phyloP scores from a whole-genome alignment of 2,113 vertebrate species.

The Pseudopipra pipra region DNA sequence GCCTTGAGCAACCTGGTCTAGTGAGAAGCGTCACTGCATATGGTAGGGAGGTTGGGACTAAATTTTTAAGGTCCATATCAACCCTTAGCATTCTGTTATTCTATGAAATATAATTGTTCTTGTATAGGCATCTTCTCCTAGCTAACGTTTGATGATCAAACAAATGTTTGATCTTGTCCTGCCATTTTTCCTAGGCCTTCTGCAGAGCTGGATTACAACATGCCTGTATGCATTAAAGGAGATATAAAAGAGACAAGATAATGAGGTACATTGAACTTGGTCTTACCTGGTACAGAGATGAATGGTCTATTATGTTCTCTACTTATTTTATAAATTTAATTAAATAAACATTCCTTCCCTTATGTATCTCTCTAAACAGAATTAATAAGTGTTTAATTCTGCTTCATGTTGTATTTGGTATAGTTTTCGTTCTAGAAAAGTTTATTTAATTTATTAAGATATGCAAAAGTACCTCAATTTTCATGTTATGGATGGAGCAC shows the following conservation, averaged over 20 bases:
- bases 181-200: no score
- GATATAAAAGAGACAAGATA: background rate
- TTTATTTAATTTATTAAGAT: background rate
- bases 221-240: no score
- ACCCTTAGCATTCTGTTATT: background rate
- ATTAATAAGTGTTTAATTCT: background rate
- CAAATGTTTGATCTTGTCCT: no score
- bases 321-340: background rate
- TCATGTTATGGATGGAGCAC: background rate
- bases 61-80: background rate
- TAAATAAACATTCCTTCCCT: background rate
- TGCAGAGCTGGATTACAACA: no score
- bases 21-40: background rate
- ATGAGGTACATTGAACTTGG: background rate
- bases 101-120: background rate
- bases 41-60: background rate
- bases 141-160: background rate
- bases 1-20: background rate
- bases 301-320: background rate
- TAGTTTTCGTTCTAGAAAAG: background rate
- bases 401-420: background rate
- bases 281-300: background rate
- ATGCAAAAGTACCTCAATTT: background rate
- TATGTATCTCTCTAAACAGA: background rate
- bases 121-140: background rate